Percentiles rank a stretch among this genome's conserved stretches.
phyloP scores from a whole-genome alignment of 2,797 vertebrate species.

The Myotis vivesi region DNA sequence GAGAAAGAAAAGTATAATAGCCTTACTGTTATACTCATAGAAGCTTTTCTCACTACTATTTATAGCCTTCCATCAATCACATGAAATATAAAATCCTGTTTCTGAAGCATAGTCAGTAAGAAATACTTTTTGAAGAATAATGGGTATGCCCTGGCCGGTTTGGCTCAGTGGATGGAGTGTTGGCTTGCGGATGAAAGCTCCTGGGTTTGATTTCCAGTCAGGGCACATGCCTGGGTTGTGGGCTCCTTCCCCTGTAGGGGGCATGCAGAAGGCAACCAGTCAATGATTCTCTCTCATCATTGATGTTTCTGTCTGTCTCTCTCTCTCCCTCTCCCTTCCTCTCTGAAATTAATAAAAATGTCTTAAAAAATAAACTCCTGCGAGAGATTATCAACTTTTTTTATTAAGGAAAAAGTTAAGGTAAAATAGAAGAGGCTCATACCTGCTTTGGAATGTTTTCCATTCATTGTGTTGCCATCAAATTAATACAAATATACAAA shows the following conservation, averaged over 20 bases:
- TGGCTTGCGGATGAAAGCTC: too few species aligned
- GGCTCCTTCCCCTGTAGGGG: too few species aligned
- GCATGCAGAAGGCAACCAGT: too few species aligned
- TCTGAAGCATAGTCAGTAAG: background rate
- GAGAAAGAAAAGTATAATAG: background rate
- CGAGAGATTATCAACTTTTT: background rate
- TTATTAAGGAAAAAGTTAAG: background rate
- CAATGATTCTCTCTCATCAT: too few species aligned
- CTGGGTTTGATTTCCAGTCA: too few species aligned
- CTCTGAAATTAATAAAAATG: too few species aligned
- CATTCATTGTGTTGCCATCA: background rate
- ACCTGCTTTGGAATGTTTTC: background rate
- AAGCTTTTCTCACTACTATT: background rate
- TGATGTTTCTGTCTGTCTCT: too few species aligned
- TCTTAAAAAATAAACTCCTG: background rate
- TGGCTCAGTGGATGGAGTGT: too few species aligned
- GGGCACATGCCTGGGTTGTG: too few species aligned
- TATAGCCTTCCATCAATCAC: background rate
- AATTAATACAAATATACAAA: background rate
- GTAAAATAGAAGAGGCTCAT: background rate
- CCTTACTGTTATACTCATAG: background rate
- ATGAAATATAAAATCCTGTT: background rate
- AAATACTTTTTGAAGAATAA: slow-evolving; percentile 13
- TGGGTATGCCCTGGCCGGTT: background rate
- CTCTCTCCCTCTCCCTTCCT: too few species aligned